Percentiles rank a stretch among this genome's conserved stretches.
Evolutionary conservation across 30 jellyfish, hydroid and myxozoan species (phyloP).

Genomic region (Turritopsis dohrnii): DNA sequence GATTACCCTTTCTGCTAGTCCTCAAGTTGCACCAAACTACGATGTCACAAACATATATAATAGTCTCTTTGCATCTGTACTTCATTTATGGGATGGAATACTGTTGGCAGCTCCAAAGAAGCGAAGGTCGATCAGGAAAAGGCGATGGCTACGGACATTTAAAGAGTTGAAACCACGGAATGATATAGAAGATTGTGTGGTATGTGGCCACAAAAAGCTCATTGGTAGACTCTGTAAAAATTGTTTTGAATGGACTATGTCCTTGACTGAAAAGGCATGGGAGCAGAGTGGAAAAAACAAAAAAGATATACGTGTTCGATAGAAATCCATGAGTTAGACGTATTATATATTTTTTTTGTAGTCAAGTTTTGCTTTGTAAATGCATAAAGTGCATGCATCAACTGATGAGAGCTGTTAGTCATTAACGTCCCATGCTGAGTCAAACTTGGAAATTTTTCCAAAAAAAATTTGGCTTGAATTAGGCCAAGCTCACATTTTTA

Average conservation of each 20-base stretch:
- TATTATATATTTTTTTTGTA: no score
- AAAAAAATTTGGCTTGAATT: no score
- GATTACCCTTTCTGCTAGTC: slow-evolving; percentile 7
- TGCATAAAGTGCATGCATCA: no score
- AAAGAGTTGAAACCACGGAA: slow-evolving; percentile 71
- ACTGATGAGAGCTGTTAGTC: no score
- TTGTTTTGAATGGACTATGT: slow-evolving; percentile 53
- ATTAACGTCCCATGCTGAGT: no score
- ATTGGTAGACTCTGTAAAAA: slow-evolving; percentile 68
- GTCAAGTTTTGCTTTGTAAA: no score
- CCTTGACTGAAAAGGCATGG: slow-evolving; percentile 41
- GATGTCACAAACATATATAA: not conserved
- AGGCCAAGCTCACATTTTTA: no score
- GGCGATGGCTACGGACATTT: slow-evolving; percentile 42
- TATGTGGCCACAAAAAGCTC: slow-evolving; percentile 72
- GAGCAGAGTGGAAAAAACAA: slow-evolving; percentile 38
- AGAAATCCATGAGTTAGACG: not conserved
- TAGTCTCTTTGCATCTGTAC: not conserved
- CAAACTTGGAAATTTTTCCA: no score
- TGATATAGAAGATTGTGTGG: slow-evolving; percentile 87
- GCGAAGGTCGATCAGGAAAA: slow-evolving; percentile 62
- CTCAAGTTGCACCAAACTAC: not conserved
- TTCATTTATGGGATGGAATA: slow-evolving; percentile 43
- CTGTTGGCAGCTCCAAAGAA: slow-evolving; percentile 91
- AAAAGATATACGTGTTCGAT: slow-evolving; percentile 26